phyloP scores from a whole-genome alignment of 2,113 vertebrate genomes.

The Ochotona princeps region DNA sequence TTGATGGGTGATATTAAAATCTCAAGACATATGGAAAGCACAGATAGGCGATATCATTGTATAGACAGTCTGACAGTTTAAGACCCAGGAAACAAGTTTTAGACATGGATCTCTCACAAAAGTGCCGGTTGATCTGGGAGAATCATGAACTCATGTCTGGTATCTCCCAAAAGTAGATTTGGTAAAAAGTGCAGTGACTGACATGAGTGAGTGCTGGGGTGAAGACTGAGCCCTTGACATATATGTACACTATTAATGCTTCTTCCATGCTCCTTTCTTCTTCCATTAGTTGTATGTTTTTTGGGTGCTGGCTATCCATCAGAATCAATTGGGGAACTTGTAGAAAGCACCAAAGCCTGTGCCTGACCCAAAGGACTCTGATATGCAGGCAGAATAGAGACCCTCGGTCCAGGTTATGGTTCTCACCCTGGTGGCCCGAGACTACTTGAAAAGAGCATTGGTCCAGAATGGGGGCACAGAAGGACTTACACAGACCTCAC shows the following conservation, averaged over 20 bases:
- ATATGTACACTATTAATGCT: neutral
- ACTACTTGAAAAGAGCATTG: neutral
- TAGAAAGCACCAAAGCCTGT: neutral
- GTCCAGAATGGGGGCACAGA: neutral
- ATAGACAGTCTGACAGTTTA: neutral
- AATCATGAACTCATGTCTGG: neutral
- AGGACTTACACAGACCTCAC: neutral
- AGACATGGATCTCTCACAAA: neutral
- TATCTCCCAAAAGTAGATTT: neutral
- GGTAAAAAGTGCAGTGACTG: neutral
- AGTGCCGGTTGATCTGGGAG: neutral
- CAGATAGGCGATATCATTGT: neutral
- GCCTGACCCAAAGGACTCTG: neutral
- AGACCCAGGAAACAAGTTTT: accelerated
- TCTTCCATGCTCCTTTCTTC: neutral
- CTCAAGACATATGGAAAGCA: neutral
- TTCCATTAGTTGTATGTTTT: neutral
- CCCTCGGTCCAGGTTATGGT: neutral
- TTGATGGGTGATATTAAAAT: neutral
- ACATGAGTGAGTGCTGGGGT: neutral
- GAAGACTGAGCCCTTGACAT: neutral
- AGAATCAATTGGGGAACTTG: neutral
- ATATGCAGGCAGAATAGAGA: neutral
- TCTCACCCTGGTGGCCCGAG: neutral
- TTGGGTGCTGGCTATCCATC: neutral